A percentile compares a stretch with the other conserved stretches of the same genome.
These are phyloP conservation scores for Lepidocyrtinus sp. DNA, from an alignment of 2,888 invertebrate species.

Conservation along the genomic window DNA sequence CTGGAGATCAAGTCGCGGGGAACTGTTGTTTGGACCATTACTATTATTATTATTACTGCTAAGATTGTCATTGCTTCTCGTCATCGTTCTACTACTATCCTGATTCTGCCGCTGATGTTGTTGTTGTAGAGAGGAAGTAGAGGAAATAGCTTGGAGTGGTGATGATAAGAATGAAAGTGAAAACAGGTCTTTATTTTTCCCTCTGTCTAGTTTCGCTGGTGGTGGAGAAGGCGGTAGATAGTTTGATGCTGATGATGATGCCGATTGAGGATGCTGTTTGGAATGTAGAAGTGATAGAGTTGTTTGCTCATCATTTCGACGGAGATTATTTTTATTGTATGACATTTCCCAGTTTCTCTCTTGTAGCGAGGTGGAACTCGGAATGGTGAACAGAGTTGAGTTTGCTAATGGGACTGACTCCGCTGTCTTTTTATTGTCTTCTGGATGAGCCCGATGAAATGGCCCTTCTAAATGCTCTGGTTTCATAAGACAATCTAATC, in stretches of 20 bases:
- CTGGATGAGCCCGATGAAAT: constrained; percentile 66
- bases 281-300: constrained; percentile 53
- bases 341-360: constrained; percentile 36
- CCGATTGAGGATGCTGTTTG: constrained; percentile 53
- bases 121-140: constrained; percentile 43
- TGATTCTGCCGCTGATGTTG: constrained; percentile 51
- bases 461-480: constrained; percentile 70
- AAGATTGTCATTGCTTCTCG: constrained; percentile 34
- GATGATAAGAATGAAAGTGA: constrained; percentile 24
- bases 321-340: constrained; percentile 30
- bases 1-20: constrained; percentile 68
- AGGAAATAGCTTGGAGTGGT: constrained; percentile 44
- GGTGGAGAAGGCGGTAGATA: constrained; percentile 13
- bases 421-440: constrained; percentile 33
- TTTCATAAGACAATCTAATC: constrained; percentile 70
- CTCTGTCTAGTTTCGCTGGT: constrained; percentile 33
- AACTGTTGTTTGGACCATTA: constrained; percentile 62
- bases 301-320: constrained; percentile 35
- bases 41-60: constrained; percentile 31
- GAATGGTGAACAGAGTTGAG: constrained; percentile 36
- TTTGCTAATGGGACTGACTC: constrained; percentile 53
- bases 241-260: constrained; percentile 20
- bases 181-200: constrained; percentile 55
- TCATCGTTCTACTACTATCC: constrained; percentile 45
- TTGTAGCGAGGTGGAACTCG: constrained; percentile 45